phyloP scores from a whole-genome alignment of 2,888 invertebrate species.

The Lypha dubia region DNA sequence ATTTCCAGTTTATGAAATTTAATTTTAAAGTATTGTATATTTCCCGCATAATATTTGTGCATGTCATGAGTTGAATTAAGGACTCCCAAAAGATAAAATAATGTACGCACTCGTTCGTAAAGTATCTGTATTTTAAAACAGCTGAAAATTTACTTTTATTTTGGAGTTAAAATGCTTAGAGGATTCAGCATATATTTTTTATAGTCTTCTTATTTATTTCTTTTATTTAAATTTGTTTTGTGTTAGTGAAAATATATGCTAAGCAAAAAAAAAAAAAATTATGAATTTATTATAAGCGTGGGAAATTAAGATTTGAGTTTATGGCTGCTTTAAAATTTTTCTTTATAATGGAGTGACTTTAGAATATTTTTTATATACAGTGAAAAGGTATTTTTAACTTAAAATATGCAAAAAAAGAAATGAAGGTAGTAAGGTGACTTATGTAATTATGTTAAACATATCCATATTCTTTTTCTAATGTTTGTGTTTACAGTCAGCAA shows the following conservation, averaged over 20 bases:
- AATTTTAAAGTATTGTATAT: slow-evolving; percentile 4
- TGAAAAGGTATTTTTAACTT: too few species aligned
- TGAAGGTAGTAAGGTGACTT: too few species aligned
- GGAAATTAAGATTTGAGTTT: background rate
- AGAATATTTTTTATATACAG: too few species aligned
- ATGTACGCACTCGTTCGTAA: background rate
- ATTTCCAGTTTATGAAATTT: slow-evolving; percentile 27
- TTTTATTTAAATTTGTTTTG: background rate
- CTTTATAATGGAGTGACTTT: background rate
- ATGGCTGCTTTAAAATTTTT: background rate
- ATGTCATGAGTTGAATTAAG: background rate
- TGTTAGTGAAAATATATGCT: background rate
- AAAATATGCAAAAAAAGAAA: too few species aligned
- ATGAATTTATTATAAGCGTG: background rate
- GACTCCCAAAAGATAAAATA: background rate
- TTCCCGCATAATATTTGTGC: background rate
- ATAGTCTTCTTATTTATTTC: slow-evolving; percentile 5
- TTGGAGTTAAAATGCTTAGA: slow-evolving; percentile 17
- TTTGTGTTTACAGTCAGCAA: too few species aligned
- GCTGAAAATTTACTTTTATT: slow-evolving; percentile 15
- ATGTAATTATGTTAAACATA: too few species aligned
- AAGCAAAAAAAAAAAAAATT: background rate
- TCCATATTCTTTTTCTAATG: too few species aligned
- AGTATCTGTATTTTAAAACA: slow-evolving; percentile 8
- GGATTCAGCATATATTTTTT: slow-evolving; percentile 4